phyloP scores from a whole-genome alignment of 2,113 vertebrate species.

The Microcebus lehilahytsara region DNA sequence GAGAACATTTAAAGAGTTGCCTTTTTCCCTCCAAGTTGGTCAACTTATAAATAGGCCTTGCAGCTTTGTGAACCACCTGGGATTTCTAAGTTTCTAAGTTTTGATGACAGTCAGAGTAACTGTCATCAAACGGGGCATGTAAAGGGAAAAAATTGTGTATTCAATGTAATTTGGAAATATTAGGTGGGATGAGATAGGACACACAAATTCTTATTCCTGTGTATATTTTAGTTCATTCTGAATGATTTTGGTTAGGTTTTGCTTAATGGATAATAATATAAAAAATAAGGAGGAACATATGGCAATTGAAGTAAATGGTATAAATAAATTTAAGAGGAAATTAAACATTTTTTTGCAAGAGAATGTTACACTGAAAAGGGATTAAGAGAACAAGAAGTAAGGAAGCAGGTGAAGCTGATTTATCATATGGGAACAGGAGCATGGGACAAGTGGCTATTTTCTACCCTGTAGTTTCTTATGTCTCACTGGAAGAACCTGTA shows the following conservation, averaged over 20 bases:
- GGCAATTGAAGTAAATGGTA: constrained; percentile 63
- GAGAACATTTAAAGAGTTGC: neutral
- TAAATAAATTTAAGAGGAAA: constrained; percentile 64
- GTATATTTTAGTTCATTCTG: constrained; percentile 53
- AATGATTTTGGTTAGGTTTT: constrained; percentile 68
- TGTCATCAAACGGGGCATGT: neutral
- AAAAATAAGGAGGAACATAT: constrained; percentile 67
- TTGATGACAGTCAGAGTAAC: neutral
- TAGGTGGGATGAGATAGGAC: neutral
- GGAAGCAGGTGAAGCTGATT: constrained; percentile 17
- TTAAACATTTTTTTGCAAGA: constrained; percentile 61
- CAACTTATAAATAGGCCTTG: neutral
- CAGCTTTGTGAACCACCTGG: neutral
- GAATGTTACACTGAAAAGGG: neutral
- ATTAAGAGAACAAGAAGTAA: constrained; percentile 36
- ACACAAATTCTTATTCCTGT: neutral
- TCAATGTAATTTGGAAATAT: neutral
- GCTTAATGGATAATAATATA: constrained; percentile 56
- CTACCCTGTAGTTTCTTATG: constrained; percentile 46
- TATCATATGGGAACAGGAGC: neutral
- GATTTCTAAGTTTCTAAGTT: neutral
- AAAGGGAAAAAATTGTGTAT: neutral
- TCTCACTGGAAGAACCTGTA: constrained; percentile 47
- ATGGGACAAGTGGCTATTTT: constrained; percentile 39
- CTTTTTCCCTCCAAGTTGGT: neutral